phyloP scores from a whole-genome alignment of 2,113 vertebrate species.

The Lates calcarifer region DNA sequence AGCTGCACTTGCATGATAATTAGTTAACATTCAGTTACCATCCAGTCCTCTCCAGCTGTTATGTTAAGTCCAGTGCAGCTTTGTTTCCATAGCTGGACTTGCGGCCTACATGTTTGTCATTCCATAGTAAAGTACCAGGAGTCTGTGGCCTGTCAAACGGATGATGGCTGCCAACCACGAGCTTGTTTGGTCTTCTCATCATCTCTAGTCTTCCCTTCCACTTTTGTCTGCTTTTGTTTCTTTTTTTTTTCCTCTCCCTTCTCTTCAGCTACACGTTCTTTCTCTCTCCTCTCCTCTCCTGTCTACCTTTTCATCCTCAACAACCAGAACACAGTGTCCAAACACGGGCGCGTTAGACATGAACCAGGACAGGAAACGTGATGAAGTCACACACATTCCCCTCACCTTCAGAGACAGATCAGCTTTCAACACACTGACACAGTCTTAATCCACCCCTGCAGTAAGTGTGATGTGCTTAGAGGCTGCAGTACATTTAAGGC shows the following conservation, averaged over 20 bases:
- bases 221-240: constrained; percentile 36
- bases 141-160: constrained; percentile 67
- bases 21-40: not conserved
- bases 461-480: not conserved
- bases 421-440: constrained; percentile 44
- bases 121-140: constrained; percentile 76
- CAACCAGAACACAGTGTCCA: constrained; percentile 55
- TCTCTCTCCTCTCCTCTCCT: constrained; percentile 8
- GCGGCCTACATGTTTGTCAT: constrained; percentile 74
- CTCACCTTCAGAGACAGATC: constrained; percentile 51
- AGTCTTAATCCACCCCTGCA: constrained; percentile 34
- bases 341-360: constrained; percentile 51
- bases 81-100: constrained; percentile 61
- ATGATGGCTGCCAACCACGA: constrained; percentile 57
- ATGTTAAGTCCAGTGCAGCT: constrained; percentile 34
- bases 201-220: constrained; percentile 33
- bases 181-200: constrained; percentile 65
- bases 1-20: not conserved
- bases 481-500: constrained; percentile 52
- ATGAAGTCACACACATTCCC: constrained; percentile 63
- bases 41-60: constrained; percentile 25
- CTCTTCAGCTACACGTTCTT: not conserved
- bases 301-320: constrained; percentile 10
- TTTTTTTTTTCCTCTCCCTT: not conserved
- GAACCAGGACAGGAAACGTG: constrained; percentile 62